Percentiles rank a stretch among this genome's conserved stretches.
Conservation (phyloP, 1,140 invertebrate species). For the Micrasema longulum region DNA sequence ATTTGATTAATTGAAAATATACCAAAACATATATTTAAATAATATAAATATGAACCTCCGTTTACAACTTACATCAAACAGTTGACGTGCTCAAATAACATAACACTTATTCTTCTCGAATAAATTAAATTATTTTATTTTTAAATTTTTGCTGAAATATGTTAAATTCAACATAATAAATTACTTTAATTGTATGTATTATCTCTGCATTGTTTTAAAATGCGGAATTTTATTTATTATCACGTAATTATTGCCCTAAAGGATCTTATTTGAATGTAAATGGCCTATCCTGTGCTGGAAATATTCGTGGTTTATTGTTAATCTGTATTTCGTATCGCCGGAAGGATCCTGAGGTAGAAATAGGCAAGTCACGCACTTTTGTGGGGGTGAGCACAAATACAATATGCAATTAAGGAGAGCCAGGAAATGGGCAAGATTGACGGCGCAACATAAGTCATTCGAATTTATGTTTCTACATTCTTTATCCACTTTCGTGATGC, state of each 20-base stretch:
- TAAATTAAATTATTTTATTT: too few relatives aligned
- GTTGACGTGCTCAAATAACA: too few relatives aligned
- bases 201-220: background rate
- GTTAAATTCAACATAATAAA: background rate
- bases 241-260: conserved; percentile 9
- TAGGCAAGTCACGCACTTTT: conserved; percentile 52
- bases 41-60: too few relatives aligned
- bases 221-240: conserved; percentile 27
- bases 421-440: conserved; percentile 50
- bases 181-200: conserved; percentile 1
- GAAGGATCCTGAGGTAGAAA: conserved; percentile 25
- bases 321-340: conserved; percentile 24
- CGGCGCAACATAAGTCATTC: conserved; percentile 48
- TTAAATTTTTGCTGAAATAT: background rate
- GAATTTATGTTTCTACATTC: conserved; percentile 37
- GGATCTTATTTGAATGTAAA: conserved; percentile 21
- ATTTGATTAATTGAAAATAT: too few relatives aligned
- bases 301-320: conserved; percentile 29
- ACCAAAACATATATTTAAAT: too few relatives aligned
- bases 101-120: too few relatives aligned
- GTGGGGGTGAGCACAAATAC: conserved; percentile 50
- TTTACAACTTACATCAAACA: too few relatives aligned
- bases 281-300: conserved; percentile 7
- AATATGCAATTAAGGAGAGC: conserved; percentile 53
- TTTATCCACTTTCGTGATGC: background rate